Evolutionary conservation across 2,113 vertebrate genomes (phyloP).

Genomic region (Phrynosoma blainvillii): DNA sequence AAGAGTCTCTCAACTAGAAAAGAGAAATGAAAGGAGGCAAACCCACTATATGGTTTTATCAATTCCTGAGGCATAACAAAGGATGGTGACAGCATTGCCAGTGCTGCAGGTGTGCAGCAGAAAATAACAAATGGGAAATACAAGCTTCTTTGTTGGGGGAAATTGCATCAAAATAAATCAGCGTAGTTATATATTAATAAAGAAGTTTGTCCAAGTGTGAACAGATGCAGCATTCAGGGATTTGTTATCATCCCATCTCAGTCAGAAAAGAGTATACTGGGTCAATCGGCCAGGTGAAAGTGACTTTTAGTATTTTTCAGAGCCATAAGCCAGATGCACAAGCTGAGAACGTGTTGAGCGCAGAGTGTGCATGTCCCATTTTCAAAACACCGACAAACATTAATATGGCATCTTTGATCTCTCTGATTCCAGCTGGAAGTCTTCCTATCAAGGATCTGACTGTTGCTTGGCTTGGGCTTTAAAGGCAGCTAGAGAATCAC

Average conservation of each 20-base stretch:
- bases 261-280: neutral
- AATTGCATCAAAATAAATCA: neutral
- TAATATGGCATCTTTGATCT: neutral
- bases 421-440: neutral
- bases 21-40: neutral
- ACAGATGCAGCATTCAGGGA: neutral
- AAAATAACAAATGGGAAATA: neutral
- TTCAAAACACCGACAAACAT: neutral
- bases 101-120: neutral
- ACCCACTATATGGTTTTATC: neutral
- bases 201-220: neutral
- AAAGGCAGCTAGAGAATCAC: neutral
- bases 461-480: neutral
- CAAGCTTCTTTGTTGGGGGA: no score
- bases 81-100: neutral
- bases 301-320: neutral
- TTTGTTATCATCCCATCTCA: neutral
- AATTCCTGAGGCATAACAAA: neutral
- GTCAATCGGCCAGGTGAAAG: no score
- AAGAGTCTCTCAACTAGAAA: neutral
- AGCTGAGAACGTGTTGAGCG: neutral
- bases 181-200: neutral
- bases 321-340: neutral
- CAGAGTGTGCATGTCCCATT: neutral
- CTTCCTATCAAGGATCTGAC: neutral